Evolutionary conservation across 1,140 invertebrate genomes (phyloP), one percentile per base, ranked within the genome.

Genomic region (Atta cephalotes): DNA sequence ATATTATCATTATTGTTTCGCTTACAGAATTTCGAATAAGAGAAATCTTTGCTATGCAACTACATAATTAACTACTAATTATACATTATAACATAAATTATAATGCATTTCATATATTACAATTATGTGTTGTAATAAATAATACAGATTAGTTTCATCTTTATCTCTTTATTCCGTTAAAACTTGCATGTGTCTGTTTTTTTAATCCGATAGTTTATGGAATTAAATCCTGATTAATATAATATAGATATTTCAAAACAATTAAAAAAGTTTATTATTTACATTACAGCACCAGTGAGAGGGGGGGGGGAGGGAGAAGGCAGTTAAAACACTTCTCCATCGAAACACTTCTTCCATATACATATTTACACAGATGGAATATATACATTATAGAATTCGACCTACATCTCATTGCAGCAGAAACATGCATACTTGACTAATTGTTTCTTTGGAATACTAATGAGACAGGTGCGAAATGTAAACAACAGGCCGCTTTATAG

Each of bases 401-500:
- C 35, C 53, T 62, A 72, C 58, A 31, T 35, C 45, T 63, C 28
- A 70, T 71, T n/a, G 53, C 49, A 72, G 4, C 10, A 71, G 45
- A 81, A 82, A 71, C 79, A 45, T 35, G 12, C 21, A 79, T 72
- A 45, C 16, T 58, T 60, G 70, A 82, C 68, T 58, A 71, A 72
- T 60, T 35, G 21, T 78, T 79, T 89, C 58, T 87, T 87, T 72
- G 65, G 25, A 70, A 76, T 51, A 65, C 79, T 76, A 77, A 62
- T 65, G 31, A 89, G 62, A 39, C 77, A 86, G 51, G 49, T n/a
- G 5, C 49, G 21, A 39, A 58, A 58, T 14, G 62, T 49, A 74
- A 25, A 88, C 28, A 21, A 25, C 12, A 86, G n/a, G 78, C 49
- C 58, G 60, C 7, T 25, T 1, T 3, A 35, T 76, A 80, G 21